Conservation (phyloP, 2,113 vertebrate genomes). For the Suncus etruscus region DNA sequence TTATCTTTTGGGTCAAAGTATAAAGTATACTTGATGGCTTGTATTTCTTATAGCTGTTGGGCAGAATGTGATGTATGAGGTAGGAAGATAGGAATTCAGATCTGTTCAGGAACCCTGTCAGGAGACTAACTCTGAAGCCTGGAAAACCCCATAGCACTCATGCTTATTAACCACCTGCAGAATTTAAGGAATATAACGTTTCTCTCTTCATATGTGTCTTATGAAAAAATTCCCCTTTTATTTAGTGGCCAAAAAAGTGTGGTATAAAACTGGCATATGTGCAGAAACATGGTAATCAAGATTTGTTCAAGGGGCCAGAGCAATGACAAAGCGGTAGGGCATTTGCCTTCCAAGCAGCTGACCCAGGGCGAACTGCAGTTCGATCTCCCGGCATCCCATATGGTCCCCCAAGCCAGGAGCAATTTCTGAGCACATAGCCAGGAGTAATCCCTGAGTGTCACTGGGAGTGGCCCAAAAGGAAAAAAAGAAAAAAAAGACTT, state of each 20-base stretch:
- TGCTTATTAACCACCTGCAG: background rate
- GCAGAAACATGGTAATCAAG: background rate
- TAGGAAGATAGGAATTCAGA: constrained; percentile 48
- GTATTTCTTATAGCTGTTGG: background rate
- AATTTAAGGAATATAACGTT: constrained; percentile 17
- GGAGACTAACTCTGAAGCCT: constrained; percentile 4
- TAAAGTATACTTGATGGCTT: background rate
- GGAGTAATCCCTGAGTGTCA: too few species aligned
- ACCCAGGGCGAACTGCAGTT: too few species aligned
- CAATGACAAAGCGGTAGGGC: too few species aligned
- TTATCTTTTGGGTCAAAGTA: background rate
- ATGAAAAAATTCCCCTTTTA: background rate
- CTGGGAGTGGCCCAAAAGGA: too few species aligned
- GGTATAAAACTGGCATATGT: background rate
- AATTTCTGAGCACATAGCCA: too few species aligned
- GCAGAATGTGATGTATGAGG: background rate
- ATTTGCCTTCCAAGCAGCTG: too few species aligned
- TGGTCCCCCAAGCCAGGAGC: too few species aligned
- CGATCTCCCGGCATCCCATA: too few species aligned
- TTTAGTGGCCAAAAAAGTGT: constrained; percentile 15
- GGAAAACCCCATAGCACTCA: constrained; percentile 41
- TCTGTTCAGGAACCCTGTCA: constrained; percentile 25
- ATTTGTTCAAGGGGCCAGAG: too few species aligned
- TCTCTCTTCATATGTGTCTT: constrained; percentile 20
- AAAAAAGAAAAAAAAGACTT: too few species aligned